phyloP scores from a whole-genome alignment of 2,113 vertebrate genomes.

The Etheostoma spectabile region DNA sequence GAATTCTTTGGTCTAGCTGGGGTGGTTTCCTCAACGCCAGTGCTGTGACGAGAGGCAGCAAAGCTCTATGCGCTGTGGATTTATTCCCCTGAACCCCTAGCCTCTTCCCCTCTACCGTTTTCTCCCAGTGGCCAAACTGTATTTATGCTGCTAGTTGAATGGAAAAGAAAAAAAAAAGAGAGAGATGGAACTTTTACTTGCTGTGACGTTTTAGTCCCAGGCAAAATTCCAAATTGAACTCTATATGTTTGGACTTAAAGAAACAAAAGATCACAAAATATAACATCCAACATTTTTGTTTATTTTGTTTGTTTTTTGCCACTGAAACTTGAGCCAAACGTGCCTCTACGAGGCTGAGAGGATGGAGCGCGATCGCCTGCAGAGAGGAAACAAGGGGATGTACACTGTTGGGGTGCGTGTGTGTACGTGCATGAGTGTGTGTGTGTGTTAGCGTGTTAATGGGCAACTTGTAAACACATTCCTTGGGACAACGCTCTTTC shows the following conservation, averaged over 20 bases:
- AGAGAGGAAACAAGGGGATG: constrained; percentile 91
- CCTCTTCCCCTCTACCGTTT: constrained; percentile 86
- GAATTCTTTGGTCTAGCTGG: constrained; percentile 88
- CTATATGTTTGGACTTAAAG: constrained; percentile 89
- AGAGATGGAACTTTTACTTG: constrained; percentile 88
- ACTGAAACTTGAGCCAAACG: constrained; percentile 99
- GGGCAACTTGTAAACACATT: constrained; percentile 98
- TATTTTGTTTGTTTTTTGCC: constrained; percentile 87
- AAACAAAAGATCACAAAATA: constrained; percentile 66
- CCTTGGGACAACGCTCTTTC: constrained; percentile 94
- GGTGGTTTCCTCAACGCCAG: constrained; percentile 89
- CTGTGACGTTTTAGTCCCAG: constrained; percentile 99
- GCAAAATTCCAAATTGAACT: constrained; percentile 98
- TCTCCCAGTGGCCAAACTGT: constrained; percentile 99
- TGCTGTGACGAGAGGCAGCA: constrained; percentile 81
- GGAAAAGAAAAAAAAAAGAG: constrained; percentile 72
- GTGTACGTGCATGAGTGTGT: constrained; percentile 65
- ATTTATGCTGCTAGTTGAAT: constrained; percentile 99
- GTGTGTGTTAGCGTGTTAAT: constrained; percentile 77
- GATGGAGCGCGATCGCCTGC: constrained; percentile 92
- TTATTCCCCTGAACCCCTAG: constrained; percentile 83
- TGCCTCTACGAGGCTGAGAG: constrained; percentile 99
- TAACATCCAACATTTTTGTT: constrained; percentile 70
- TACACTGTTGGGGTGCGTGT: constrained; percentile 82
- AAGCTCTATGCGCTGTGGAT: constrained; percentile 81